A percentile compares a stretch with the other conserved stretches of the same genome.
Conservation (phyloP, 2,888 invertebrate species). For the Cactoblastis cactorum region DNA sequence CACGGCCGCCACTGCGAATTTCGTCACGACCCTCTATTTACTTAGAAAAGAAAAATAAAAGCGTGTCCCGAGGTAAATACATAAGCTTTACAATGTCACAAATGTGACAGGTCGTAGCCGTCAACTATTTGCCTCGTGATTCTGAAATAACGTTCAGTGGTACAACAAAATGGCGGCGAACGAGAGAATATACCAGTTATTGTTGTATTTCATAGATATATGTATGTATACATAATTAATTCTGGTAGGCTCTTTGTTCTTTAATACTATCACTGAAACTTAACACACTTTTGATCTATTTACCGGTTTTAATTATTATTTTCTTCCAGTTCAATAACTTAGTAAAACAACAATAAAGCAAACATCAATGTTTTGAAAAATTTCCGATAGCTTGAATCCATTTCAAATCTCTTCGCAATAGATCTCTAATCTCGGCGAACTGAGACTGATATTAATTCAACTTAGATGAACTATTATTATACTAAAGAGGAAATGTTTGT, state of each 20-base stretch:
- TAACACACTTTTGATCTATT: too few relatives aligned
- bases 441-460: slow-evolving; percentile 43
- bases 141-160: not conserved
- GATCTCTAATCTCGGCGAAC: slow-evolving; percentile 36
- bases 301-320: too few relatives aligned
- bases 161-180: not conserved
- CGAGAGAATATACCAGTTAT: not conserved
- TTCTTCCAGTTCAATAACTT: too few relatives aligned
- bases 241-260: too few relatives aligned
- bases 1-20: slow-evolving; percentile 56
- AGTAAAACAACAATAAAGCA: not conserved
- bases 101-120: slow-evolving; percentile 11
- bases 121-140: slow-evolving; percentile 6
- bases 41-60: slow-evolving; percentile 40
- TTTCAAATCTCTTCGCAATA: slow-evolving; percentile 16
- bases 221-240: not conserved
- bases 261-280: too few relatives aligned
- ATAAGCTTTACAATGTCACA: slow-evolving; percentile 19
- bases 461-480: too few relatives aligned
- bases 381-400: not conserved
- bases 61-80: slow-evolving; percentile 24
- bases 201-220: not conserved
- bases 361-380: not conserved
- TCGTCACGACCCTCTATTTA: slow-evolving; percentile 54
- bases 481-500: too few relatives aligned